Conservation (phyloP, 2,797 vertebrate species). For the Danio choprae region DNA sequence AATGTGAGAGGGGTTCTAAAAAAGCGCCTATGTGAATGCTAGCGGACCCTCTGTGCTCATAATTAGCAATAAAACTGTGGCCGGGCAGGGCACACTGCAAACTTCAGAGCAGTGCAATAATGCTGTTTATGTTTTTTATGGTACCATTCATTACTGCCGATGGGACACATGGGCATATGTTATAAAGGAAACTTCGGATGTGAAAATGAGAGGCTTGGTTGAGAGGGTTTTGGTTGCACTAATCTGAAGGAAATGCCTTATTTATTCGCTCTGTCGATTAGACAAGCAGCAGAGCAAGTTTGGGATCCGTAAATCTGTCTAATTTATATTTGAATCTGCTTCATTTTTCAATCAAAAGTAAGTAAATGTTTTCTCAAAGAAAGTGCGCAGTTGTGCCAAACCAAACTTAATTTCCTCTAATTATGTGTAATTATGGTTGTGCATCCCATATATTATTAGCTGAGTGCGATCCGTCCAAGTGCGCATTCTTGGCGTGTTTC, state of each 20-base stretch:
- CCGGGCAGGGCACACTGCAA: constrained; percentile 34
- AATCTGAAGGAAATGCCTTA: constrained; percentile 39
- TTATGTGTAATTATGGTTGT: constrained; percentile 28
- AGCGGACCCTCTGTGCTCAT: constrained; percentile 29
- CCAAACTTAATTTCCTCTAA: constrained; percentile 30
- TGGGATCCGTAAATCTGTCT: constrained; percentile 28
- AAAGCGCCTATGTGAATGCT: constrained; percentile 3
- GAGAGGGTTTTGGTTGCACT: constrained; percentile 28
- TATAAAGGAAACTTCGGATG: constrained; percentile 33
- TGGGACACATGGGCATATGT: constrained; percentile 47
- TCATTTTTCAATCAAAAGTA: constrained; percentile 40
- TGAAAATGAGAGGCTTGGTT: constrained; percentile 38
- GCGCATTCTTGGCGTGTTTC: background rate
- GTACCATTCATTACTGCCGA: constrained; percentile 49
- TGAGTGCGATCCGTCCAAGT: constrained; percentile 16
- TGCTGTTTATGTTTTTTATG: constrained; percentile 49
- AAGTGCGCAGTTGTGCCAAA: constrained; percentile 12
- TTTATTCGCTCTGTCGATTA: constrained; percentile 29
- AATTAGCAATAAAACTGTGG: constrained; percentile 53
- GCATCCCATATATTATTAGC: constrained; percentile 20
- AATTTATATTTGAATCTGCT: constrained; percentile 32
- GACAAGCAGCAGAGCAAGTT: background rate
- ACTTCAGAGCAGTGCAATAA: constrained; percentile 49
- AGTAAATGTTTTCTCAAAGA: constrained; percentile 39
- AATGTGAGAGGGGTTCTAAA: constrained; percentile 15